These are phyloP conservation scores for Bolinopsis microptera DNA, from an alignment of 37 sponge, comb jelly and placozoan species.

Conservation along the genomic window DNA sequence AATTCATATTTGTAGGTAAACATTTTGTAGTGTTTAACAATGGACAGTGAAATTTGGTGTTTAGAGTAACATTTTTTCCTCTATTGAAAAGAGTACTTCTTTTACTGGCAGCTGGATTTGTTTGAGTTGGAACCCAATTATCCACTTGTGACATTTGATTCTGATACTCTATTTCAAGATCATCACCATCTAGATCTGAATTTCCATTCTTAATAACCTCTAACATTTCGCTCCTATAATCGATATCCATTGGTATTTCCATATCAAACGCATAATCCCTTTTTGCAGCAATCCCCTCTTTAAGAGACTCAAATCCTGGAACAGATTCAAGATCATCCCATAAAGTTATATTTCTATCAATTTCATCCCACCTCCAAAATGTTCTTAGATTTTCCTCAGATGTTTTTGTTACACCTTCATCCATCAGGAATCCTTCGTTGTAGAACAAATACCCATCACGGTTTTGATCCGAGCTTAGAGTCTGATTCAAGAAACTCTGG, in stretches of 20 bases:
- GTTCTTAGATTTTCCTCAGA: not conserved
- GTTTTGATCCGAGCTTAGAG: not conserved
- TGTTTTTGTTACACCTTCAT: not conserved
- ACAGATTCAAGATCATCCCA: no score
- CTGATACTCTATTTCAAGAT: not conserved
- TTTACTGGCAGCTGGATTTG: slow-evolving; percentile 46
- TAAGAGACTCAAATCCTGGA: no score
- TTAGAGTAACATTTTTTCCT: not conserved
- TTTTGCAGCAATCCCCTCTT: no score
- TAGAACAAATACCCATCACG: not conserved
- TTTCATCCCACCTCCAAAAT: slow-evolving; percentile 14
- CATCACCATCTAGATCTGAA: no score
- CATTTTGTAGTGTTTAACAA: slow-evolving; percentile 30
- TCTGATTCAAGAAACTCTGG: not conserved
- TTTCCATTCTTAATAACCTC: no score
- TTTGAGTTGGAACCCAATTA: not conserved
- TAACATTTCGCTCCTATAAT: no score
- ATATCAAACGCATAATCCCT: no score
- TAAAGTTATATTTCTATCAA: no score
- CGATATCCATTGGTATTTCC: no score
- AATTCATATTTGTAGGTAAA: slow-evolving; percentile 32
- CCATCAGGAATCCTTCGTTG: not conserved
- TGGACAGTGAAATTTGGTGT: not conserved
- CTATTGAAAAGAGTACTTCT: not conserved
- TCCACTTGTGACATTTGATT: not conserved